A percentile compares a stretch with the other conserved stretches of the same genome.
Conservation (phyloP, 1,140 invertebrate genomes). For the Stenopsyche tienmushanensis region DNA sequence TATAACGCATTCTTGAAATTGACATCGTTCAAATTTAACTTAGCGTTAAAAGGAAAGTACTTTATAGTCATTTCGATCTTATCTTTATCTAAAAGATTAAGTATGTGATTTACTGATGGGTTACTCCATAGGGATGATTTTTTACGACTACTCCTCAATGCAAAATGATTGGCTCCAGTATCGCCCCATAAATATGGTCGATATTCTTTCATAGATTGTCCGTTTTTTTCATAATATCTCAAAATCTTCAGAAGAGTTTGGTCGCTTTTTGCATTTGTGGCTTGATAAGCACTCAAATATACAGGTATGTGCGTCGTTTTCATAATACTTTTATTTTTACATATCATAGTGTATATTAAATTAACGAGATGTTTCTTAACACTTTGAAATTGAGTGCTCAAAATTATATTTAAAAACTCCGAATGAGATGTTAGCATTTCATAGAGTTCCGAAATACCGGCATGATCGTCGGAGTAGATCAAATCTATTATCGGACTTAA, state of each 20-base stretch:
- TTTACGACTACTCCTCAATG: constrained; percentile 61
- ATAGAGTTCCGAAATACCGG: constrained; percentile 60
- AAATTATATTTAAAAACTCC: constrained; percentile 67
- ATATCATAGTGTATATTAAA: constrained; percentile 60
- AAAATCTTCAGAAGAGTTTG: constrained; percentile 63
- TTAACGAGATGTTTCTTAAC: constrained; percentile 61
- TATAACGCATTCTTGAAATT: constrained; percentile 29
- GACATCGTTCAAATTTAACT: constrained; percentile 33
- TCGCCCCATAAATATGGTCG: constrained; percentile 79
- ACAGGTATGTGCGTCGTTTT: constrained; percentile 65
- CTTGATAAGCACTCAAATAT: constrained; percentile 70
- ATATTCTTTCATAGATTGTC: constrained; percentile 64
- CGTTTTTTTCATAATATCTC: constrained; percentile 62
- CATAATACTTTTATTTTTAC: constrained; percentile 63
- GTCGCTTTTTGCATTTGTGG: constrained; percentile 64
- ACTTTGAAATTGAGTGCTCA: constrained; percentile 55
- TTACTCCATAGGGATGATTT: constrained; percentile 62
- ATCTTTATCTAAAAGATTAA: constrained; percentile 67
- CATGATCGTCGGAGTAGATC: constrained; percentile 55
- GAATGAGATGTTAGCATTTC: constrained; percentile 76
- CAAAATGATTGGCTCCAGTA: constrained; percentile 73
- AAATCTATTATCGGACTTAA: constrained; percentile 60
- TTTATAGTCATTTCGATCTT: constrained; percentile 65
- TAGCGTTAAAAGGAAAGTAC: constrained; percentile 60
- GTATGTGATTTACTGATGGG: constrained; percentile 68